Percentiles rank a stretch among this genome's conserved stretches.
These are phyloP conservation scores for Eriocheir sinensis DNA, from an alignment of 1,140 invertebrate species.

Conservation along the genomic window DNA sequence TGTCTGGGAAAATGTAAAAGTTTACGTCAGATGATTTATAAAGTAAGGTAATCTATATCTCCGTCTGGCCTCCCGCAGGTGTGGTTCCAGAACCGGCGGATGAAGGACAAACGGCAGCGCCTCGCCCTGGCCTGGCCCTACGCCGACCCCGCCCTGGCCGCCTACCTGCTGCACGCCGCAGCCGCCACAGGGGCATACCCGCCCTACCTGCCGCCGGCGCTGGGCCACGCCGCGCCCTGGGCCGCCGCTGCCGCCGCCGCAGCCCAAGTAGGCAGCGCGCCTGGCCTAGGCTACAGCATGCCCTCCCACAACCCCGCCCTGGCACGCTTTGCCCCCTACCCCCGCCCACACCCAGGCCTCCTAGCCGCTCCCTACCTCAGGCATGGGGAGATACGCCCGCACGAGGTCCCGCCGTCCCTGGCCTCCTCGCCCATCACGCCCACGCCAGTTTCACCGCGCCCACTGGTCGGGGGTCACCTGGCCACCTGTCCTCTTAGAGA, in stretches of 20 bases:
- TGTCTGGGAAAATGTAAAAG: too few relatives aligned
- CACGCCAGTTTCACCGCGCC: constrained; percentile 66
- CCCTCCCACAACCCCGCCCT: constrained; percentile 57
- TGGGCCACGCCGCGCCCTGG: constrained; percentile 43
- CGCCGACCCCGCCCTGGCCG: constrained; percentile 94
- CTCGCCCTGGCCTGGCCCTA: constrained; percentile 95
- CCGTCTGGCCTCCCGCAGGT: constrained; percentile 92
- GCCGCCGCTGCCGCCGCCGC: constrained; percentile 63
- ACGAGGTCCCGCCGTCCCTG: constrained; percentile 58
- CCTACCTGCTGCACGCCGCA: constrained; percentile 93
- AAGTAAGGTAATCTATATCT: too few relatives aligned
- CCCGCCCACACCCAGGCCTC: constrained; percentile 59
- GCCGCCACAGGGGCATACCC: constrained; percentile 81
- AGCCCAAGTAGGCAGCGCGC: constrained; percentile 50
- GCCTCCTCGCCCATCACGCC: constrained; percentile 63
- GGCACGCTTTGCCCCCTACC: constrained; percentile 67
- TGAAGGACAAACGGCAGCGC: constrained; percentile 98
- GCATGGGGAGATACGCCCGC: constrained; percentile 61
- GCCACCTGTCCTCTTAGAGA: constrained; percentile 68
- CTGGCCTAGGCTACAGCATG: constrained; percentile 51
- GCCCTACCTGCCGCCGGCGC: constrained; percentile 65
- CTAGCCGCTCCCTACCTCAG: constrained; percentile 65
- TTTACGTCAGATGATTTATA: too few relatives aligned
- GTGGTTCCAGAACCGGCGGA: constrained; percentile 99
- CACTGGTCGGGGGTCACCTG: constrained; percentile 64